Base-by-base conservation (phyloP, 2,888 invertebrate genomes). In the Pollenia labialis region DNA sequence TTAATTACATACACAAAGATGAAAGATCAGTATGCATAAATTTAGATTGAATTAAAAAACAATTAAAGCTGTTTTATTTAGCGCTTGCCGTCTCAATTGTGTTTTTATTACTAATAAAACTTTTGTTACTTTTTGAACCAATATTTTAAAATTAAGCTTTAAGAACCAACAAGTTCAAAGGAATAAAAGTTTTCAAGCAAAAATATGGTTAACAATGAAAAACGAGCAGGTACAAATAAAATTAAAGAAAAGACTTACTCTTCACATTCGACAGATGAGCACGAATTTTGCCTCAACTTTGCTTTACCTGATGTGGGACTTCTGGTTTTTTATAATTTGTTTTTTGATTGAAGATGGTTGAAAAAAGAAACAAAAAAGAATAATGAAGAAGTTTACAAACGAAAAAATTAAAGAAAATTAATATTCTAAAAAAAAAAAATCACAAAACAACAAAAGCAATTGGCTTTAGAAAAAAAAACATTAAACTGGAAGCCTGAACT, bases 271-370 rank as follows among this genome's bases (percentile, higher is more conserved):
- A 90, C 89, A 89, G 92, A 91, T 90, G 91, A 89, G 89, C 91
- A 90, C 89, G 91, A 90, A 89, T 90, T 92, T 89, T 91, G 92
- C 90, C 92, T 91, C 91, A 90, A 90, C 89, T 90, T 91, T 89
- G 91, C 90, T 92, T 92, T 91, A 91, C 90, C 90, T 91, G 91
- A 88, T 87, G 92, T 90, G 90, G 91, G 91, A 90, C 91, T 92
- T 92, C 92, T 92, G 92, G 84, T 89, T 88, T 88, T 81, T 90
- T 68, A 23, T 52, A 48, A 72, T 44, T 71, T 71, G 44, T 40
- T 68, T 74, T 80, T 83, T 56, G 50, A 90, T 89, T 16, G 54
- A 71, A 54, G 54, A 76, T 81, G 74, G 77, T 74, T 76, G 52
- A 81, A 85, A 87, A 87, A 88, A 88, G 87, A 83, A 85, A 81